These are phyloP conservation scores for Coelinius sp. DNA, from an alignment of 2,888 invertebrate genomes.

Conservation along the genomic window DNA sequence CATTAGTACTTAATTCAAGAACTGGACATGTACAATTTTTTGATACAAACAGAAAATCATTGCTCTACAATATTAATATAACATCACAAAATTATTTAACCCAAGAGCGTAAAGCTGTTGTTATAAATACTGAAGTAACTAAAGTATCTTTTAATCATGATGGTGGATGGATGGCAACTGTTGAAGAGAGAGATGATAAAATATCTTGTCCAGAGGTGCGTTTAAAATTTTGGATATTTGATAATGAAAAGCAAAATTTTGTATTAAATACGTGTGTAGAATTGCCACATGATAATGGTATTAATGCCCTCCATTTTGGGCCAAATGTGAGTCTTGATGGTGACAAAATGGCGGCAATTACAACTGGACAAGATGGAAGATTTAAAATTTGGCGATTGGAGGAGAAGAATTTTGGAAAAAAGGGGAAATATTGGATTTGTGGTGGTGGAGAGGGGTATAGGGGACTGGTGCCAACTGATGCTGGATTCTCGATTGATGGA, in stretches of 20 bases:
- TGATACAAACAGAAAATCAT: conserved; percentile 76
- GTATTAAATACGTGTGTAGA: conserved; percentile 81
- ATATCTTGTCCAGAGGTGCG: conserved; percentile 76
- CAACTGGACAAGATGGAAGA: conserved; percentile 78
- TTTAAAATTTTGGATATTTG: conserved; percentile 84
- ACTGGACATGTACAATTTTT: conserved; percentile 84
- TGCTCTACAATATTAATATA: conserved; percentile 82
- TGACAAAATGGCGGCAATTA: conserved; percentile 75
- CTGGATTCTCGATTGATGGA: conserved; percentile 83
- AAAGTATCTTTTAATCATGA: conserved; percentile 78
- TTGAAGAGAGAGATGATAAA: conserved; percentile 76
- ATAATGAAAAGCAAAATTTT: conserved; percentile 76
- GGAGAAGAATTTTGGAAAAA: conserved; percentile 74
- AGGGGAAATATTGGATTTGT: conserved; percentile 78
- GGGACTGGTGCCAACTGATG: conserved; percentile 73
- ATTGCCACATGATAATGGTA: conserved; percentile 77
- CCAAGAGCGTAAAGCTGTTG: conserved; percentile 74
- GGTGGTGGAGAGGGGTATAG: conserved; percentile 77
- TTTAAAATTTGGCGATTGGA: conserved; percentile 81
- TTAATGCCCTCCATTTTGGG: conserved; percentile 76
- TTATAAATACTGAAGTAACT: conserved; percentile 79
- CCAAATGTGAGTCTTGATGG: conserved; percentile 68
- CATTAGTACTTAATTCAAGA: conserved; percentile 81
- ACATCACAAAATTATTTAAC: conserved; percentile 80
- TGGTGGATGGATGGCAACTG: conserved; percentile 83